Evolutionary conservation across 2,113 vertebrate genomes (phyloP).

Genomic region (Otocyon megalotis): DNA sequence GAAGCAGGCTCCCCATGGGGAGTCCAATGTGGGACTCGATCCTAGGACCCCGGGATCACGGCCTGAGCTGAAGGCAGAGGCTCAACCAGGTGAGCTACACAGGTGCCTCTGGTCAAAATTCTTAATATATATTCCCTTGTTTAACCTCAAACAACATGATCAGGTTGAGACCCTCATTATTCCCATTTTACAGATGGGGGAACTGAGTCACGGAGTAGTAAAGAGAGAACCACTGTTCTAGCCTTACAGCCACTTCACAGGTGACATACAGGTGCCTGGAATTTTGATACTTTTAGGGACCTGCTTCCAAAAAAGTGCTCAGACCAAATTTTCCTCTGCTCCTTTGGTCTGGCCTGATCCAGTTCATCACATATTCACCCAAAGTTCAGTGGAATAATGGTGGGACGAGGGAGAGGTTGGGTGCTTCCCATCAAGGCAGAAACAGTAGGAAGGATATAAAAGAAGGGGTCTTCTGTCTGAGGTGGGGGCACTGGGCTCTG

Average conservation of each 20-base stretch:
- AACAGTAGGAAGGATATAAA: background rate
- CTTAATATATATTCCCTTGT: background rate
- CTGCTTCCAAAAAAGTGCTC: background rate
- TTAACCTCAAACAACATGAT: background rate
- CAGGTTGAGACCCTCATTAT: background rate
- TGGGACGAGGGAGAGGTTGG: background rate
- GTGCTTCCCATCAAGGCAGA: background rate
- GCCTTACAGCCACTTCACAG: background rate
- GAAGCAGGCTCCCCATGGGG: too few relatives aligned
- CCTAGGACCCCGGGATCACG: too few relatives aligned
- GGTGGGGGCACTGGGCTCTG: background rate
- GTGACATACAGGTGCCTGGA: background rate
- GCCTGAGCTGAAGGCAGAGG: too few relatives aligned
- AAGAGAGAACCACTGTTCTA: background rate
- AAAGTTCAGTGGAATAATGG: constrained; percentile 31
- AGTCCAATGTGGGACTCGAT: too few relatives aligned
- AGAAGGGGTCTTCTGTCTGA: background rate
- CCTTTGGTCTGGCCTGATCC: background rate
- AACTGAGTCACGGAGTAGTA: background rate
- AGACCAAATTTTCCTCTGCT: background rate
- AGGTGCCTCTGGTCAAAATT: background rate
- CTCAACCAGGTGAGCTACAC: too few relatives aligned
- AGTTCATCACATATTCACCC: background rate
- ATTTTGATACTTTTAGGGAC: background rate
- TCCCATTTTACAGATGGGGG: constrained; percentile 23